These are phyloP conservation scores for Cryptocheilus praepositus DNA, from an alignment of 2,888 invertebrate species.

Conservation along the genomic window DNA sequence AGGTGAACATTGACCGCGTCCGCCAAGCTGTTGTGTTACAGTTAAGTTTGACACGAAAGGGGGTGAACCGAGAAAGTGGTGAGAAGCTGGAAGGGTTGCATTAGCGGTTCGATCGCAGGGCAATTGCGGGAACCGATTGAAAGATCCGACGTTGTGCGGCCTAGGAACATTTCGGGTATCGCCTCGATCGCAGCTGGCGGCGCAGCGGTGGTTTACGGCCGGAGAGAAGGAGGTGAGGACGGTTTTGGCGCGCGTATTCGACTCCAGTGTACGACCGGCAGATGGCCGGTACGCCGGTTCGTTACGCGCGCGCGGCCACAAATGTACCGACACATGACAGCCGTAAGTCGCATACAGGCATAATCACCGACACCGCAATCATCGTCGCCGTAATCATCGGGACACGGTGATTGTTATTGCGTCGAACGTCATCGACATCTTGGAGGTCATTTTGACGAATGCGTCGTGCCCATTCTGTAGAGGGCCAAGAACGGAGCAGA, in stretches of 20 bases:
- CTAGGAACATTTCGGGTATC: slow-evolving; percentile 49
- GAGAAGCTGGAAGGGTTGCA: no score
- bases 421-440: neutral
- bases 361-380: slow-evolving; percentile 34
- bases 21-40: no score
- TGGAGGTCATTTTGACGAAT: no score
- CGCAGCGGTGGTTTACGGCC: slow-evolving; percentile 5
- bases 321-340: slow-evolving; percentile 43
- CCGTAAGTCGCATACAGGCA: slow-evolving; percentile 39
- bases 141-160: no score
- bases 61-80: no score
- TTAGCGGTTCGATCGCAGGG: no score
- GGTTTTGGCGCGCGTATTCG: slow-evolving; percentile 72
- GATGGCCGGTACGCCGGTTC: slow-evolving; percentile 71
- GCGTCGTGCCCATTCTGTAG: no score
- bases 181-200: neutral
- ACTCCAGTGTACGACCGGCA: slow-evolving; percentile 65
- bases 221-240: slow-evolving; percentile 29
- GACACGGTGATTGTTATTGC: neutral
- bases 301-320: slow-evolving; percentile 42
- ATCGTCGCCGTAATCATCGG: neutral
- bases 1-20: neutral
- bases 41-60: no score
- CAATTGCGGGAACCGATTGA: no score
- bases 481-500: no score